Conservation (phyloP, 2,797 vertebrate species). For the Nothura maculosa region DNA sequence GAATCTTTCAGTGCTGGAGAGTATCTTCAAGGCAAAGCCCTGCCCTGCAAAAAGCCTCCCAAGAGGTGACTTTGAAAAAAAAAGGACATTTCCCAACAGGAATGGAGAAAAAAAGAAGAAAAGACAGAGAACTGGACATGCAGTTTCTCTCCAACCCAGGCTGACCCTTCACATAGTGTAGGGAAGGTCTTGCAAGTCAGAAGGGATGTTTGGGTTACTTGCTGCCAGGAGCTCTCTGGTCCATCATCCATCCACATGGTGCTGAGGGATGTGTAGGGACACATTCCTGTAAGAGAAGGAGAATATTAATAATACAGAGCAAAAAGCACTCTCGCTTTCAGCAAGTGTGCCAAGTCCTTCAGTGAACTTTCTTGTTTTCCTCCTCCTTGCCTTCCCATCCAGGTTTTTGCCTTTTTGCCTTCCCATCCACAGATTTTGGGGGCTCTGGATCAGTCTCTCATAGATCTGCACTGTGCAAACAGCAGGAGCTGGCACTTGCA, state of each 20-base stretch:
- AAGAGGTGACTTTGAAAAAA: background rate
- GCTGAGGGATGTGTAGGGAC: background rate
- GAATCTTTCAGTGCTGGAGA: background rate
- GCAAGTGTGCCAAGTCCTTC: background rate
- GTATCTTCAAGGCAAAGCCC: background rate
- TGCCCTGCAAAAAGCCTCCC: background rate
- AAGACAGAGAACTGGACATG: background rate
- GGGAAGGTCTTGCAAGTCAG: background rate
- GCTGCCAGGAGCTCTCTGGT: background rate
- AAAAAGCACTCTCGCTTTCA: background rate
- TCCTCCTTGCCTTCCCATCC: background rate
- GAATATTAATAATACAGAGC: background rate
- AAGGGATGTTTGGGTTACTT: background rate
- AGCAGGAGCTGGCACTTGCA: conserved; percentile 3
- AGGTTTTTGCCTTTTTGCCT: background rate
- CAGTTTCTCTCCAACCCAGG: background rate
- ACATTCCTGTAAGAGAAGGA: background rate
- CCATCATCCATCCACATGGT: fast-evolving
- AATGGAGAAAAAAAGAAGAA: background rate
- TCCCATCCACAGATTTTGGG: background rate
- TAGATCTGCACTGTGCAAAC: background rate
- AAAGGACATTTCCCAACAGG: fast-evolving
- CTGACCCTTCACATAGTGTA: background rate
- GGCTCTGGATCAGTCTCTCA: background rate
- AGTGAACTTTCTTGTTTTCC: background rate